These are phyloP conservation scores for Eristalinus sepulchralis DNA, from an alignment of 2,888 invertebrate genomes.

Conservation along the genomic window DNA sequence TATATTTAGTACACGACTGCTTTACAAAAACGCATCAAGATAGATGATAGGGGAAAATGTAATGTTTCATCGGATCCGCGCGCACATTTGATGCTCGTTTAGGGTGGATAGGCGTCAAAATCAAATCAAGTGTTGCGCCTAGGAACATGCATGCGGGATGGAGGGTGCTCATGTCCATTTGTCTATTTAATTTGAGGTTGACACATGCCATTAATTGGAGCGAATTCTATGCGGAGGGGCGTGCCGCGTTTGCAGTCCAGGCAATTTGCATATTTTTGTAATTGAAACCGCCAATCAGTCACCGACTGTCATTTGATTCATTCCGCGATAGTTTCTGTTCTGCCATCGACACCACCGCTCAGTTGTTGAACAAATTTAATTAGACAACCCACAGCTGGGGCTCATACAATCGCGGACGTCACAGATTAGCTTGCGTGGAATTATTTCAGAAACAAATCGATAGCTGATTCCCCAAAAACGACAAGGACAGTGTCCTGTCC, in stretches of 20 bases:
- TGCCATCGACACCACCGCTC: slow-evolving; percentile 11
- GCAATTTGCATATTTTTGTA: slow-evolving; percentile 57
- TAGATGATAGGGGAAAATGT: neutral
- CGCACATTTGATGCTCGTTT: neutral
- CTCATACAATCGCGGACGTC: neutral
- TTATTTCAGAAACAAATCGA: neutral
- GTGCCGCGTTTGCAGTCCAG: neutral
- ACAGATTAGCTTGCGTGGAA: neutral
- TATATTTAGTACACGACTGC: neutral
- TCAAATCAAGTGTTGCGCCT: neutral
- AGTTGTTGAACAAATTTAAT: slow-evolving; percentile 53
- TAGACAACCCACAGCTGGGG: slow-evolving; percentile 20
- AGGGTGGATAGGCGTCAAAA: slow-evolving; percentile 32
- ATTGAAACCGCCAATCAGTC: slow-evolving; percentile 63
- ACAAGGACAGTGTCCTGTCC: neutral
- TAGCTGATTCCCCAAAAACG: slow-evolving; percentile 4
- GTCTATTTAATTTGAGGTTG: slow-evolving; percentile 62
- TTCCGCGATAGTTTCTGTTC: neutral
- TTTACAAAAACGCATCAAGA: neutral
- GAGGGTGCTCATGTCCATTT: neutral
- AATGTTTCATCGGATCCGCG: neutral
- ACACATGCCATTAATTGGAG: slow-evolving; percentile 58
- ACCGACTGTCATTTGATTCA: slow-evolving; percentile 53
- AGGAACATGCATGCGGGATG: neutral
- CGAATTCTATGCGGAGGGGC: slow-evolving; percentile 1